Conservation (phyloP, 2,113 vertebrate species). For the Thamnophis sirtalis region DNA sequence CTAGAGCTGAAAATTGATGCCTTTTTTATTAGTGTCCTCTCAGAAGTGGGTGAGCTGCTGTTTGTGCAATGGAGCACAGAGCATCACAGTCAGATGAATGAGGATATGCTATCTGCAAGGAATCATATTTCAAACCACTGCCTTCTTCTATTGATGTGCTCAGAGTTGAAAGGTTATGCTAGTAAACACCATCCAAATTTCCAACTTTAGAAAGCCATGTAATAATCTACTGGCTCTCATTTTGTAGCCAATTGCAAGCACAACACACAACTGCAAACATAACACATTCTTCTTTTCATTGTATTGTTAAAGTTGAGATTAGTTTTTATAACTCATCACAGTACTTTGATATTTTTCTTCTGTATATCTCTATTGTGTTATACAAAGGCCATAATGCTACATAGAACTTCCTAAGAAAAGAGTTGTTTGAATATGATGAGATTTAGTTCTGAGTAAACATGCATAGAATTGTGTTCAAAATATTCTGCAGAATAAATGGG, state of each 20-base stretch:
- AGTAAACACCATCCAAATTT: conserved; percentile 80
- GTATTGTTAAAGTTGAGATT: conserved; percentile 54
- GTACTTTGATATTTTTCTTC: conserved; percentile 48
- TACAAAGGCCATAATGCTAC: not conserved
- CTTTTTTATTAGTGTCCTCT: conserved; percentile 87
- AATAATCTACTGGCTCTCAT: conserved; percentile 71
- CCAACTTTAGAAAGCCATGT: conserved; percentile 71
- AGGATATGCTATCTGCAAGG: conserved; percentile 79
- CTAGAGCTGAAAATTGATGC: conserved; percentile 85
- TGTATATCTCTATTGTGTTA: conserved; percentile 41
- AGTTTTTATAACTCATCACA: conserved; percentile 56
- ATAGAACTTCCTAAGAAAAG: not conserved
- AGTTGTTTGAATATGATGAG: not conserved
- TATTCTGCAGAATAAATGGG: conserved; percentile 42
- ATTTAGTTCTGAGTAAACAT: not conserved
- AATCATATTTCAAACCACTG: conserved; percentile 84
- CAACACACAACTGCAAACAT: conserved; percentile 39
- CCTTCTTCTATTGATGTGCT: conserved; percentile 80
- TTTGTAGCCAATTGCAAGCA: conserved; percentile 61
- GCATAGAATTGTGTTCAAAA: conserved; percentile 42
- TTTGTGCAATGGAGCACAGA: conserved; percentile 78
- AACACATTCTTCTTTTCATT: conserved; percentile 41
- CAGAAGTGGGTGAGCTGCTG: conserved; percentile 78
- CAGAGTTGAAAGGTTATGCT: conserved; percentile 82
- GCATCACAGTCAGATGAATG: conserved; percentile 78